phyloP scores from a whole-genome alignment of 2,113 vertebrate genomes.

The Chrysochloris asiatica region DNA sequence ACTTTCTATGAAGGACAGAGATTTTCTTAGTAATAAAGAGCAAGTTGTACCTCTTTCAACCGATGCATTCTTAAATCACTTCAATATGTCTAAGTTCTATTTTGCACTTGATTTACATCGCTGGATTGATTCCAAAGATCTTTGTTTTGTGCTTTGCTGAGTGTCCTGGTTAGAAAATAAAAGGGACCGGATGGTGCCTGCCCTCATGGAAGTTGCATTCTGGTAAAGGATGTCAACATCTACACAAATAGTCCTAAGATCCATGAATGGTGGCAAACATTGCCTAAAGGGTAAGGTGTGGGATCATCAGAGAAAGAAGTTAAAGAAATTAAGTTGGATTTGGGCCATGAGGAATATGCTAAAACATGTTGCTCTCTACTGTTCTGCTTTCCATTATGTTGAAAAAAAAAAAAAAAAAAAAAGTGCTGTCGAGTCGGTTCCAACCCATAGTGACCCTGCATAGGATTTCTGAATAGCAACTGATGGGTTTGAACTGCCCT shows the following conservation, averaged over 20 bases:
- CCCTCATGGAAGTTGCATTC: neutral
- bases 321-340: neutral
- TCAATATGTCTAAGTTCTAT: neutral
- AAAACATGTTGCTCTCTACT: neutral
- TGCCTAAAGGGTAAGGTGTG: neutral
- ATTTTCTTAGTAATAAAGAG: neutral
- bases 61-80: neutral
- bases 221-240: neutral
- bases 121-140: neutral
- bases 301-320: neutral
- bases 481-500: too few relatives aligned
- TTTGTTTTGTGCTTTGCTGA: neutral
- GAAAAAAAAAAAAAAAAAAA: too few relatives aligned
- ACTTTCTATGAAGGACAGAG: neutral
- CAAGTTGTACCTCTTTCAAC: accelerated
- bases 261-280: too few relatives aligned
- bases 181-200: accelerated
- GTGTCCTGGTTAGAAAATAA: neutral
- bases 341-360: neutral
- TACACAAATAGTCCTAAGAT: too few relatives aligned
- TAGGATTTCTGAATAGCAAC: too few relatives aligned
- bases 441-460: too few relatives aligned
- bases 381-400: neutral
- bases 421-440: too few relatives aligned
- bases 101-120: neutral